Conservation (phyloP, 2,888 invertebrate genomes). For the Acrobasis consociella region DNA sequence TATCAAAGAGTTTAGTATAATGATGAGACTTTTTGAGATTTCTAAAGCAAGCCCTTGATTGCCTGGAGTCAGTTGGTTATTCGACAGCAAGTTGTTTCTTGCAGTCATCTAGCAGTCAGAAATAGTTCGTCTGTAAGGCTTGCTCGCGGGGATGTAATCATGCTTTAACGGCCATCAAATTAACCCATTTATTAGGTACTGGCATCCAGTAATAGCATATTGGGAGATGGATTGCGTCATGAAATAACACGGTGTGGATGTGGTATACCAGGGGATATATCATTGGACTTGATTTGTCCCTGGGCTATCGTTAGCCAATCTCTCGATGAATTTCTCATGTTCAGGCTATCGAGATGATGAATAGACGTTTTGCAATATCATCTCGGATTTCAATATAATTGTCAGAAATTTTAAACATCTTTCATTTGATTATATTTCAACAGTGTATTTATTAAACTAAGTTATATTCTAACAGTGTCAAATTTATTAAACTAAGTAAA, state of each 20-base stretch:
- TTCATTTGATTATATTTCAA: neutral
- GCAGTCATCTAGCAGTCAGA: neutral
- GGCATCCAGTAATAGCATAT: conserved; percentile 16
- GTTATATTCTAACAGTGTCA: neutral
- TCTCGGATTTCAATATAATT: conserved; percentile 1
- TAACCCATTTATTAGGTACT: conserved; percentile 24
- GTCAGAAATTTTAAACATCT: neutral
- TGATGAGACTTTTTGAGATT: too few species aligned
- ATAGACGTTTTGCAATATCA: conserved; percentile 4
- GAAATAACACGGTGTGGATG: conserved; percentile 18
- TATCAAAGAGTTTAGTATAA: too few species aligned
- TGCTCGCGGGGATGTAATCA: conserved; percentile 26
- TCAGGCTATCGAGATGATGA: conserved; percentile 1
- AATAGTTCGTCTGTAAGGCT: neutral
- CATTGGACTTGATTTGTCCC: conserved; percentile 13
- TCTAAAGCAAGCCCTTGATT: too few species aligned
- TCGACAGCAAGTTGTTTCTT: too few species aligned
- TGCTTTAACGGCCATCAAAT: conserved; percentile 24
- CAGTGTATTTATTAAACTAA: too few species aligned
- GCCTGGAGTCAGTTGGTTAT: neutral
- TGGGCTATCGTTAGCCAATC: conserved; percentile 14
- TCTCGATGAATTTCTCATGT: conserved; percentile 10
- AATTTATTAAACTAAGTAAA: too few species aligned
- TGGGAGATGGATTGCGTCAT: conserved; percentile 22
- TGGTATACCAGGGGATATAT: conserved; percentile 14